These are phyloP conservation scores for Nannoperca australis DNA, from an alignment of 2,797 vertebrate species.

Conservation along the genomic window DNA sequence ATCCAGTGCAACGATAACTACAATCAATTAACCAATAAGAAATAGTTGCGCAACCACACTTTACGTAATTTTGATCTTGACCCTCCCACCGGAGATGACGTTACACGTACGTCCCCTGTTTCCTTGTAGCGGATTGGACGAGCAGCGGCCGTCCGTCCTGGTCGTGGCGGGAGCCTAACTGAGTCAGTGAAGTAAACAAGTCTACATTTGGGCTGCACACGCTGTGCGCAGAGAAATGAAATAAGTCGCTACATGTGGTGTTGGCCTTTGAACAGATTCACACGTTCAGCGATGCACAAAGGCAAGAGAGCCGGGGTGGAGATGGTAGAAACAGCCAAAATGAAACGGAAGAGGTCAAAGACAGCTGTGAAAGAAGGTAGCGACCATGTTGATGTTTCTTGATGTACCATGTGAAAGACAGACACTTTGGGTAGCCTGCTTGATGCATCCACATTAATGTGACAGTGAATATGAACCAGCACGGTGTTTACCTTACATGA, in stretches of 20 bases:
- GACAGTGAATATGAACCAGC: not conserved
- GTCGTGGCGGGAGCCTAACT: slow-evolving; percentile 62
- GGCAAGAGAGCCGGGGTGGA: slow-evolving; percentile 45
- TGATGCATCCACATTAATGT: not conserved
- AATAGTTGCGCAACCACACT: not conserved
- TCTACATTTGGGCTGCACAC: too few species aligned
- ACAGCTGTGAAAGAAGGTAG: slow-evolving; percentile 69
- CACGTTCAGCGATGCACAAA: slow-evolving; percentile 39
- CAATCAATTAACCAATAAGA: not conserved
- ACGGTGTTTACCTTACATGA: not conserved
- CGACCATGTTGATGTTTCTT: not conserved
- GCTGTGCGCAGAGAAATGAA: not conserved
- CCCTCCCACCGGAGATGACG: slow-evolving; percentile 51
- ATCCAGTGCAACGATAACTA: not conserved
- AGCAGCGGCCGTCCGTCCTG: accelerated
- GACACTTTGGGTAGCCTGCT: not conserved
- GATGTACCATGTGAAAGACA: not conserved
- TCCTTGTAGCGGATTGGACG: slow-evolving; percentile 66
- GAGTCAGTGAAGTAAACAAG: slow-evolving; percentile 9
- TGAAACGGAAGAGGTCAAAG: slow-evolving; percentile 64
- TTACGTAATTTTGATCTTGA: accelerated
- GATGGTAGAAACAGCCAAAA: slow-evolving; percentile 26
- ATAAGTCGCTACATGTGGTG: accelerated
- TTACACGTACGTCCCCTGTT: accelerated
- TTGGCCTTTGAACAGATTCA: slow-evolving; percentile 55